Percentiles rank a stretch among this genome's conserved stretches.
Conservation (phyloP, 1,140 invertebrate species). For the Pararge aegeria region DNA sequence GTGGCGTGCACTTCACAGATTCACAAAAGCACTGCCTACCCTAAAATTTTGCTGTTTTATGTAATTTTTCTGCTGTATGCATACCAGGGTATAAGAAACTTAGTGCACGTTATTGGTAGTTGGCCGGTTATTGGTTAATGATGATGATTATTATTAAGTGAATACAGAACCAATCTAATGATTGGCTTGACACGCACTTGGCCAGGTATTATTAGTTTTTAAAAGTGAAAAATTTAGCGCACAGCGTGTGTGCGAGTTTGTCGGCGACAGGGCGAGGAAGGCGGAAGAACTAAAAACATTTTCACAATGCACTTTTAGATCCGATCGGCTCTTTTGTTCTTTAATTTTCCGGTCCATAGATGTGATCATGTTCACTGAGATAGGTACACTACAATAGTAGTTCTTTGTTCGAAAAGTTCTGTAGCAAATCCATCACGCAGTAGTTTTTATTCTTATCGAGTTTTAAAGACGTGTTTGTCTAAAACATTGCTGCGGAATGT, state of each 20-base stretch:
- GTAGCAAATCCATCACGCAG: too few species aligned
- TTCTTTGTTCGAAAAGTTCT: too few species aligned
- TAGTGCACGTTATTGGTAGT: too few species aligned
- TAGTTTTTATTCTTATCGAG: too few species aligned
- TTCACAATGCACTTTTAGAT: slow-evolving; percentile 17
- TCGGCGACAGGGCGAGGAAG: slow-evolving; percentile 21
- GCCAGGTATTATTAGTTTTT: slow-evolving; percentile 21
- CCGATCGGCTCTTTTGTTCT: slow-evolving; percentile 17
- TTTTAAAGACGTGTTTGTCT: too few species aligned
- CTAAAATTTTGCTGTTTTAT: too few species aligned
- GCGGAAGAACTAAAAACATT: slow-evolving; percentile 29
- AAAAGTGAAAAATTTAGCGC: slow-evolving; percentile 61
- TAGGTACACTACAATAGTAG: neutral
- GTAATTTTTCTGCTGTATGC: too few species aligned
- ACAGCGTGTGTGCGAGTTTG: slow-evolving; percentile 45
- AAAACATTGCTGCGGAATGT: too few species aligned
- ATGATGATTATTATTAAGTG: neutral
- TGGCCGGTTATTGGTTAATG: too few species aligned
- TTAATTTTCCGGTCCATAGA: slow-evolving; percentile 4
- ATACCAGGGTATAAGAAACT: too few species aligned
- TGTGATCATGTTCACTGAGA: neutral
- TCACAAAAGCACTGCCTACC: too few species aligned
- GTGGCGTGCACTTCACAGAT: too few species aligned
- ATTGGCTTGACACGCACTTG: neutral
- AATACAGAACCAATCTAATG: neutral